Evolutionary conservation across 1,140 invertebrate species (phyloP), one percentile per base, ranked within the genome.

Genomic region (Apis laboriosa): DNA sequence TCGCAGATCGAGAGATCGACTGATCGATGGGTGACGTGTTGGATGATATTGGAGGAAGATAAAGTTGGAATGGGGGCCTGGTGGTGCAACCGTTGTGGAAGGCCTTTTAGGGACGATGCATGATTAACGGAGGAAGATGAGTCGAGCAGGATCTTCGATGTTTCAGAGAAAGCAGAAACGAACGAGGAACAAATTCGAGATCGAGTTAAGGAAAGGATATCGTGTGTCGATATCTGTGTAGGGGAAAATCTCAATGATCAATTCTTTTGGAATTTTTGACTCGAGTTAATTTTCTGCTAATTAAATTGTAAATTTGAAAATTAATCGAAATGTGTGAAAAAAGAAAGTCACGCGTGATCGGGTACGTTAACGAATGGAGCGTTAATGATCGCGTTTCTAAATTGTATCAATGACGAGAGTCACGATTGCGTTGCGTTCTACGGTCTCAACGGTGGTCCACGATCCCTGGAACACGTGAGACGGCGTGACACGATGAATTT

Each of bases 401-500:
- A 93, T 93, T 92, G 92, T 93, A 86, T 89, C 84, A 80, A 86
- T 84, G 84, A 87, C 83, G 80, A 86, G 71, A 64, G 84, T 84
- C 88, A 89, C 68, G 70, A 92, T 91, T 91, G 80, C 88, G 79
- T 86, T 77, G 74, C 81, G 83, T 90, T 90, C 74, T 76, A 66
- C 68, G 73, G 71, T 85, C 84, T 21, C 72, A 84, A 60, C 28
- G 89, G 84, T 88, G 82, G 84, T 90, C 89, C 84, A 84, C 79
- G 71, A 80, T 88, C 84, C 77, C 77, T 79, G 77, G 67, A 89
- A 84, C 92, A 90, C 92, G 92, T 93, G 90, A 93, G 87, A 79
- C 84, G 80, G 84, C 90, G 91, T 92, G 91, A 93, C 92, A 92
- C 88, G 90, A 92, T 92, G 91, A 86, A 93, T 94, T 94, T 92